Conservation (phyloP, 2,113 vertebrate species). For the Megalops atlanticus region DNA sequence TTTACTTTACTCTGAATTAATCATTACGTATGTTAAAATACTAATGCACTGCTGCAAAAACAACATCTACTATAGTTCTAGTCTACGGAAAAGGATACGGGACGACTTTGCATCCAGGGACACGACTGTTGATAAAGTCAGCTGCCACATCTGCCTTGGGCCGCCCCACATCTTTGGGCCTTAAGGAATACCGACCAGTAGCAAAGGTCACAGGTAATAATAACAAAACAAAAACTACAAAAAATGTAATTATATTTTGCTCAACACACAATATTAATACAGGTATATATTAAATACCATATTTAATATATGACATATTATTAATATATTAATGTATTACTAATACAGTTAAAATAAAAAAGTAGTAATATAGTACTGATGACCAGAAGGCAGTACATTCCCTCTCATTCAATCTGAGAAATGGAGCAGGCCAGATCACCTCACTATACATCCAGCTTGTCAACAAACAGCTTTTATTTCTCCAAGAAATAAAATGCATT, state of each 20-base stretch:
- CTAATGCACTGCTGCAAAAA: background rate
- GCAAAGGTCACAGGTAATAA: conserved; percentile 14
- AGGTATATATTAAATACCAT: too few species aligned
- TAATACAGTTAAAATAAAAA: too few species aligned
- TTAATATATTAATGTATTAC: too few species aligned
- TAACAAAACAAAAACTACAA: background rate
- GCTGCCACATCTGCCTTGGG: conserved; percentile 96
- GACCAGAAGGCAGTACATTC: too few species aligned
- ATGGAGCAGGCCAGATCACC: background rate
- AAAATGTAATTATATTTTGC: background rate
- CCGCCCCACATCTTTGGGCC: conserved; percentile 89
- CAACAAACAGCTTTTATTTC: background rate
- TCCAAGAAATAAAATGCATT: too few species aligned
- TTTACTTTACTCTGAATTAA: background rate
- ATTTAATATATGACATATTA: too few species aligned
- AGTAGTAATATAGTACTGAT: too few species aligned
- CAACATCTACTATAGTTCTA: conserved; percentile 5
- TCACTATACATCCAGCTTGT: background rate
- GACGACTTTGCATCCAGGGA: conserved; percentile 86
- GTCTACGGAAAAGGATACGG: conserved; percentile 85
- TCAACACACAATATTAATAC: too few species aligned
- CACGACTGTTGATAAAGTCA: conserved; percentile 86
- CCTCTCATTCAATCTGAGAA: background rate
- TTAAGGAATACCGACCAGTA: conserved; percentile 51
- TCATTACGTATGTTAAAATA: background rate